Conservation (phyloP, 1,140 invertebrate genomes). For the Cydia strobilella region DNA sequence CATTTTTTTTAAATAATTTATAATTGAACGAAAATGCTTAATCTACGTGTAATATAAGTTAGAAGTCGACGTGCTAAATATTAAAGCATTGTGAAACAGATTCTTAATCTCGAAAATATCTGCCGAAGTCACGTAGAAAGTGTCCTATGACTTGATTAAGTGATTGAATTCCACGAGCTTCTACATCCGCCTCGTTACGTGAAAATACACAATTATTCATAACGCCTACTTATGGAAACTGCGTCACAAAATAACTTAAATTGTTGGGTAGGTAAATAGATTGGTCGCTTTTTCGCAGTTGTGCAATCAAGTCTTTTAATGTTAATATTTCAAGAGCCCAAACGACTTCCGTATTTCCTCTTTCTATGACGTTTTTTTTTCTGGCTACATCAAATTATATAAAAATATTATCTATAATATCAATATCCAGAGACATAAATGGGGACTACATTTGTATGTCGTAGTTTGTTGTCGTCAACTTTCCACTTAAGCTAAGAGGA, state of each 20-base stretch:
- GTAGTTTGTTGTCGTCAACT: no score
- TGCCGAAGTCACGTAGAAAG: not conserved
- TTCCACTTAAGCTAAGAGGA: no score
- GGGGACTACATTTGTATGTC: no score
- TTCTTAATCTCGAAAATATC: not conserved
- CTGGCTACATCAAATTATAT: no score
- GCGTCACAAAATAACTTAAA: not conserved
- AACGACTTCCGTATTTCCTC: no score
- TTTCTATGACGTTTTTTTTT: no score
- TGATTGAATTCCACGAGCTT: slow-evolving; percentile 24
- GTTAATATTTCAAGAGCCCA: no score
- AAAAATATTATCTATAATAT: no score
- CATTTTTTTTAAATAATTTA: no score
- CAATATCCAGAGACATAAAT: no score
- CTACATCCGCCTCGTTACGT: slow-evolving; percentile 24
- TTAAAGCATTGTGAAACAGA: not conserved
- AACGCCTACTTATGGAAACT: not conserved
- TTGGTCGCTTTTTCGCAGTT: not conserved
- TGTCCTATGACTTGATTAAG: slow-evolving; percentile 10
- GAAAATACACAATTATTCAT: slow-evolving; percentile 15
- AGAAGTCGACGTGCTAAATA: not conserved
- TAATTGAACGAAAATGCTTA: no score
- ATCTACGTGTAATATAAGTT: no score
- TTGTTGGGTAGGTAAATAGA: not conserved
- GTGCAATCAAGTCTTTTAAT: not conserved